These are phyloP conservation scores for Penaeus vannamei DNA, from an alignment of 1,140 invertebrate genomes.

Conservation along the genomic window DNA sequence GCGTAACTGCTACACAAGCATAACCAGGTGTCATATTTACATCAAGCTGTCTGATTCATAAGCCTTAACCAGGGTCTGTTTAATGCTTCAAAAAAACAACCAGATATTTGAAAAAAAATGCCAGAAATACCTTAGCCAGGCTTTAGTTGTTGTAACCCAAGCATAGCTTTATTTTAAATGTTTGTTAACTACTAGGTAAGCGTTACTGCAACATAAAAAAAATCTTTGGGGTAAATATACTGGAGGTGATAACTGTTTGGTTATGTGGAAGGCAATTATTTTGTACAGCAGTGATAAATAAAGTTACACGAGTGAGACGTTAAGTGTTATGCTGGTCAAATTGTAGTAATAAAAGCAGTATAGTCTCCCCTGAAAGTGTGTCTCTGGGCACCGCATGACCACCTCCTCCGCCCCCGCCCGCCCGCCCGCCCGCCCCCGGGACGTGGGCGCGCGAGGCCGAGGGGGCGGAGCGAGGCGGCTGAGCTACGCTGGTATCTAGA, in stretches of 20 bases:
- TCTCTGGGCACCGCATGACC: too few species aligned
- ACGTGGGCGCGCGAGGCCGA: too few species aligned
- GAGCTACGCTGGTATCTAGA: constrained; percentile 21
- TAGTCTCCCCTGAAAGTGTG: constrained; percentile 5
- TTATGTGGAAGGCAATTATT: constrained; percentile 47
- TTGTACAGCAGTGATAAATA: constrained; percentile 38
- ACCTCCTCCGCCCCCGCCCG: too few species aligned
- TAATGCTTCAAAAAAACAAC: neutral
- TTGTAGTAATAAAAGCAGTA: constrained; percentile 20
- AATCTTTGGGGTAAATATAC: constrained; percentile 37
- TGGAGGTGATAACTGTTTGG: constrained; percentile 38
- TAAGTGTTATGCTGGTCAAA: constrained; percentile 35
- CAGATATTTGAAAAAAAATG: too few species aligned
- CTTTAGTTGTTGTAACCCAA: constrained; percentile 46
- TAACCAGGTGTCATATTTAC: neutral
- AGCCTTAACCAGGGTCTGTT: constrained; percentile 11
- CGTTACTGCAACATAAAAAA: constrained; percentile 54
- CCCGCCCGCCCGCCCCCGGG: too few species aligned
- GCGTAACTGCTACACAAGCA: constrained; percentile 14
- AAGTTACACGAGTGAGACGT: constrained; percentile 16
- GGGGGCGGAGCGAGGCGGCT: neutral
- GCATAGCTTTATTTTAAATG: constrained; percentile 55
- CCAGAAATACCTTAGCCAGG: constrained; percentile 37
- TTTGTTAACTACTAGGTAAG: constrained; percentile 50
- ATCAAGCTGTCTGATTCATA: constrained; percentile 14